Conservation (phyloP, 2,888 invertebrate genomes). For the Acronicta leporina region DNA sequence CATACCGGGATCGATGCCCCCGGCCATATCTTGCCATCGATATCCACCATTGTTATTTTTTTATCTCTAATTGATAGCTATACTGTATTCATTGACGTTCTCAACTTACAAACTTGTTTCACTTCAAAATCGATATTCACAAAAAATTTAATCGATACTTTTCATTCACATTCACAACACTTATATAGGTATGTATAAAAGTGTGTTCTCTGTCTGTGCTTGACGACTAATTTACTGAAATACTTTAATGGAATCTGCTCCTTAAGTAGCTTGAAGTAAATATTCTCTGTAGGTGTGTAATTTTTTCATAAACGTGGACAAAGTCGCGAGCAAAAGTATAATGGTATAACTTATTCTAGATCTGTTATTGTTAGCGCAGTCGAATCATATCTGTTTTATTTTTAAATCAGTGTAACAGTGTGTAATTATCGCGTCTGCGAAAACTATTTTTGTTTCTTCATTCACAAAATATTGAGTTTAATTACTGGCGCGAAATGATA, state of each 20-base stretch:
- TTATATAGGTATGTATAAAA: no score
- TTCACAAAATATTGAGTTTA: slow-evolving; percentile 28
- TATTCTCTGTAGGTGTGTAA: no score
- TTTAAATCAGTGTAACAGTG: slow-evolving; percentile 19
- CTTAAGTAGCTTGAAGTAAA: background rate
- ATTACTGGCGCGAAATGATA: slow-evolving; percentile 20
- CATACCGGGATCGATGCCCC: slow-evolving; percentile 75
- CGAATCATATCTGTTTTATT: slow-evolving; percentile 10
- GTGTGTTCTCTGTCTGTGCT: no score
- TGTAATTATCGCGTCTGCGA: slow-evolving; percentile 16
- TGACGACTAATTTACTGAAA: no score
- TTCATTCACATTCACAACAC: background rate
- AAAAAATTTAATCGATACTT: slow-evolving; percentile 22
- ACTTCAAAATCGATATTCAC: slow-evolving; percentile 21
- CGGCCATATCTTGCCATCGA: slow-evolving; percentile 83
- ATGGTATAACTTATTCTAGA: background rate
- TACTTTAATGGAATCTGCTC: no score
- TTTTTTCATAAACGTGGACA: no score
- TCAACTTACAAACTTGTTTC: slow-evolving; percentile 55
- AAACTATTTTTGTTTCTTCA: slow-evolving; percentile 37
- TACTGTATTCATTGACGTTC: slow-evolving; percentile 64
- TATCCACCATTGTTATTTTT: slow-evolving; percentile 74
- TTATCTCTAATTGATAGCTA: slow-evolving; percentile 71
- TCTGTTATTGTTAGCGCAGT: background rate
- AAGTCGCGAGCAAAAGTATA: no score